phyloP scores from a whole-genome alignment of 1,140 invertebrate genomes.

The Drosophila carrolli region DNA sequence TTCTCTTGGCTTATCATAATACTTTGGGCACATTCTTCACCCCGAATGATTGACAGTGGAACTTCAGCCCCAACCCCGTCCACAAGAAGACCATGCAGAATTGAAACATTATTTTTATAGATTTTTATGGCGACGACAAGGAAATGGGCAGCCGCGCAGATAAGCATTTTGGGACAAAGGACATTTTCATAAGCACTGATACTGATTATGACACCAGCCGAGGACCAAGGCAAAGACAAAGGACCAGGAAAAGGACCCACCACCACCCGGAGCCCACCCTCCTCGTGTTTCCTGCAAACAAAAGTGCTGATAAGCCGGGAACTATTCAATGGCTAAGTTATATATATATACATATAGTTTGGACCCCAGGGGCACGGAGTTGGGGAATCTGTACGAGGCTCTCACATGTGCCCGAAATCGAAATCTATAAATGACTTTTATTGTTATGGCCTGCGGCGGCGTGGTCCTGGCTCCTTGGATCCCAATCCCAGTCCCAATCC shows the following conservation, averaged over 20 bases:
- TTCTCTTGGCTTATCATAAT: constrained; percentile 36
- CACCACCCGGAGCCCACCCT: background rate
- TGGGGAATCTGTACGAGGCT: background rate
- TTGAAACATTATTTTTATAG: constrained; percentile 79
- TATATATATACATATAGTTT: background rate
- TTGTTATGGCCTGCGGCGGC: constrained; percentile 74
- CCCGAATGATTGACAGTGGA: constrained; percentile 62
- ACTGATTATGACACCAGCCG: constrained; percentile 79
- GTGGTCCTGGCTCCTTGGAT: constrained; percentile 5
- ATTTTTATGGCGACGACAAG: constrained; percentile 48
- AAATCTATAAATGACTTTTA: constrained; percentile 82
- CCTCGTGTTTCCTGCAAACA: constrained; percentile 43
- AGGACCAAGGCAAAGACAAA: constrained; percentile 39
- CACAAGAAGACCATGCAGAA: constrained; percentile 37
- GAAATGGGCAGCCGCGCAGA: constrained; percentile 29
- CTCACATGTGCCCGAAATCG: constrained; percentile 70
- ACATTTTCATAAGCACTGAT: constrained; percentile 84
- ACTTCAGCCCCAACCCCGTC: background rate
- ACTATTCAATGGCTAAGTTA: constrained; percentile 71
- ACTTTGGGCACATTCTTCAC: constrained; percentile 21
- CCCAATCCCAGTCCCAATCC: constrained; percentile 22
- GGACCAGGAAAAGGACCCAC: background rate
- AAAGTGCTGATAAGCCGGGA: constrained; percentile 79
- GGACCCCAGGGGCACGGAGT: constrained; percentile 2
- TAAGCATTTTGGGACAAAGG: constrained; percentile 64